Base-by-base conservation (phyloP, 2,797 vertebrate genomes). In the Pogonophryne albipinna region DNA sequence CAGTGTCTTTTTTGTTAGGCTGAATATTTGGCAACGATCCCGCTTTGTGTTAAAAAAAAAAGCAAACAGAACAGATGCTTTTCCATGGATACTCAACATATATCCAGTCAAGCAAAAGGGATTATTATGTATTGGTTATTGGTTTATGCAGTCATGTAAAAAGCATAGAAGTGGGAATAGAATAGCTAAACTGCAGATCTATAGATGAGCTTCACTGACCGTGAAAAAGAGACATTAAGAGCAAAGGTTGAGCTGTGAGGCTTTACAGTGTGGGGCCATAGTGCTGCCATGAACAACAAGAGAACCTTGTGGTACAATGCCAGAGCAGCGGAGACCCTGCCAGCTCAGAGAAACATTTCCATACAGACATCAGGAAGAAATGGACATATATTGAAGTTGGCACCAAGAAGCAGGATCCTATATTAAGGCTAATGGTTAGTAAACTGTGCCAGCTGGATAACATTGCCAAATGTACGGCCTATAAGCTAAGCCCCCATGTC, bases 121-220 rank as follows among this genome's bases (percentile, higher is more conserved):
- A 83, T 81, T 87, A 85, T 53, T 64, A 16, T 38, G 2, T 20
- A 14, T 38, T 19, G 57, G 20, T 46, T 63, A 55, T 67, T 80
- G 52, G 56, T 80, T 78, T 60, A 52, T 70, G 52, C 59, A 44
- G 52, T 41, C 56, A 70, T 62, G 7, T 78, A 71, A 78, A 78
- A 13, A 3, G 62, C 41, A 78, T 85, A 42, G 42, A 72, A 78
- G 13, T 55, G 41, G 14, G 74, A 80, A 60, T 78, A 23, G 53
- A 76, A 80, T 74, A 67, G 63, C 51, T 51, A 49, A 66, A 55
- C 10, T 44, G 63, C 42, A 61, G 38, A 71, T 79, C 50, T 62
- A 44, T 49, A 63, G 74, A 76, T 75, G 58, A 80, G 57, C 60
- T 69, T 17, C 14, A 55, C 4, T 72, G 66, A 66, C 56, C 74